Conservation (phyloP, 1,140 invertebrate species). For the Diploscapter pachys region DNA sequence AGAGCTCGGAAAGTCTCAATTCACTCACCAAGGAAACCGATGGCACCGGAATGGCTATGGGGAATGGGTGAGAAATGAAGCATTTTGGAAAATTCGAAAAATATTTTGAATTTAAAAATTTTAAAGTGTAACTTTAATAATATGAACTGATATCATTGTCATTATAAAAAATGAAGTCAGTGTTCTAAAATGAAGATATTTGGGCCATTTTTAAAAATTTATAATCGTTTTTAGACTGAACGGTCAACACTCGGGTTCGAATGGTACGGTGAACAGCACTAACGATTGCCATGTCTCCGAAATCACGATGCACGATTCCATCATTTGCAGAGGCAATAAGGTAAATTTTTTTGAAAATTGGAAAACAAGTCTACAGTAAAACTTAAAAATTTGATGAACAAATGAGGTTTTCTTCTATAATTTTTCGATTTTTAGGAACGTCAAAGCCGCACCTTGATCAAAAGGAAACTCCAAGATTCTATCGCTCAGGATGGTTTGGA, state of each 20-base stretch:
- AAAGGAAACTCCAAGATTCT: slow-evolving; percentile 3
- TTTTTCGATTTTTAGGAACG: no score
- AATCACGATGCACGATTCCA: not conserved
- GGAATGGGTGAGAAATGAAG: not conserved
- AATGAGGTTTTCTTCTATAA: no score
- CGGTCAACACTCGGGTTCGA: slow-evolving; percentile 8
- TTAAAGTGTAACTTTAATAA: not conserved
- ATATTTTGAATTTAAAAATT: not conserved
- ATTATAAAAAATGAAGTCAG: slow-evolving; percentile 1
- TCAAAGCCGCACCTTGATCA: no score
- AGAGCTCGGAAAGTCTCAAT: slow-evolving; percentile 30
- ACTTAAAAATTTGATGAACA: no score
- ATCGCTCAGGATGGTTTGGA: slow-evolving; percentile 12
- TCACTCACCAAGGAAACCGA: not conserved
- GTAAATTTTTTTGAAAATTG: no score
- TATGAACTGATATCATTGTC: slow-evolving; percentile 4
- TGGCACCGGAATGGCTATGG: no score
- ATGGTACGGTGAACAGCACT: slow-evolving; percentile 2
- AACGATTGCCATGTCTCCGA: not conserved
- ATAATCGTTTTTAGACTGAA: not conserved
- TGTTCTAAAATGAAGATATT: not conserved
- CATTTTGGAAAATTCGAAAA: slow-evolving; percentile 7
- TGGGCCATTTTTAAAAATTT: not conserved
- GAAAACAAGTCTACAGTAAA: no score
- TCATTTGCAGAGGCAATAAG: no score